phyloP scores from a whole-genome alignment of 2,888 invertebrate genomes.

The Ganaspis brasiliensis region DNA sequence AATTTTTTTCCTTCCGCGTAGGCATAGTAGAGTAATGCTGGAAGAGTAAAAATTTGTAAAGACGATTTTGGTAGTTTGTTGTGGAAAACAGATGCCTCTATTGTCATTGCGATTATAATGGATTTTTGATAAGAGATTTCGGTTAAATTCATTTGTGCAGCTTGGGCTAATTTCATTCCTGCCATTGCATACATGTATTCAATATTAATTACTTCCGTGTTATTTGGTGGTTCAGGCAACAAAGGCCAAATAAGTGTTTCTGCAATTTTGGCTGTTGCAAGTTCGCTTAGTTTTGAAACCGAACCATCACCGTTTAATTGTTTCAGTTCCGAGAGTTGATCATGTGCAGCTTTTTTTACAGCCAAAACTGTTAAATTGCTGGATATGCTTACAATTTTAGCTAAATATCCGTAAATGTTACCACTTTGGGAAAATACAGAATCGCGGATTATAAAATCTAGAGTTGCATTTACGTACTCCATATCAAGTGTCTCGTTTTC shows the following conservation, averaged over 20 bases:
- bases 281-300: too few relatives aligned
- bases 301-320: too few relatives aligned
- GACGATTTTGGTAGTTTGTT: neutral
- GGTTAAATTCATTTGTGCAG: neutral
- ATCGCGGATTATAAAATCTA: too few relatives aligned
- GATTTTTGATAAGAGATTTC: neutral
- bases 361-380: too few relatives aligned
- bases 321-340: too few relatives aligned
- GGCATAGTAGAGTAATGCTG: neutral
- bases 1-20: neutral
- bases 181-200: neutral
- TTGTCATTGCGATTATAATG: neutral
- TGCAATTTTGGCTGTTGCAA: too few relatives aligned
- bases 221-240: neutral
- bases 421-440: too few relatives aligned
- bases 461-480: too few relatives aligned
- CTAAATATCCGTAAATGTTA: too few relatives aligned
- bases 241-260: neutral
- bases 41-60: neutral
- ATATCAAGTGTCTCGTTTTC: too few relatives aligned
- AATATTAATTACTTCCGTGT: neutral
- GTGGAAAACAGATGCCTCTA: neutral
- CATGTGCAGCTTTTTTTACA: too few relatives aligned
- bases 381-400: too few relatives aligned
- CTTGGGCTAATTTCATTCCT: neutral